A percentile compares a stretch with the other conserved stretches of the same genome.
phyloP scores from a whole-genome alignment of 2,888 invertebrate species.

The Sympetrum striolatum region DNA sequence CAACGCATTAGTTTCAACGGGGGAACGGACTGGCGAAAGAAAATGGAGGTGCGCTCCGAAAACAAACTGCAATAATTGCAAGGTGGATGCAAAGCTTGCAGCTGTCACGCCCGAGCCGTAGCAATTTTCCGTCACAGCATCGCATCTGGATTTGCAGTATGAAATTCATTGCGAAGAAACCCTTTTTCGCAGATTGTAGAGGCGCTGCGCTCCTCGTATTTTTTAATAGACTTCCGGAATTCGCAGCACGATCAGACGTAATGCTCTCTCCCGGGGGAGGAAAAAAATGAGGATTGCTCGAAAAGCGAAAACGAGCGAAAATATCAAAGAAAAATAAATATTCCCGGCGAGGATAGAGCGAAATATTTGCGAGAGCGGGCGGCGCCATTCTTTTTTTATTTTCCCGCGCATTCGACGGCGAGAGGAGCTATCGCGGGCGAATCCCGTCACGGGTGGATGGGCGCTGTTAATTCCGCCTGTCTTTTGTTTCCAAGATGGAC shows the following conservation, averaged over 20 bases:
- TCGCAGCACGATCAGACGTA: not conserved
- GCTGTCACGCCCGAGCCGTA: no score
- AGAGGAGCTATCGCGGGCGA: not conserved
- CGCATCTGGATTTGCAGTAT: no score
- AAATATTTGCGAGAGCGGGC: not conserved
- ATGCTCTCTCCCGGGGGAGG: not conserved
- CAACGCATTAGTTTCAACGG: no score
- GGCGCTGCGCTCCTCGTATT: not conserved
- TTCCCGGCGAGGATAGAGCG: not conserved
- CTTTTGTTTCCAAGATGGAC: not conserved
- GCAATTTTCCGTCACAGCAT: no score
- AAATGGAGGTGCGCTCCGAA: no score
- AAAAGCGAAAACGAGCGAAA: not conserved
- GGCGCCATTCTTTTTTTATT: no score
- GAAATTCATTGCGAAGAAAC: no score
- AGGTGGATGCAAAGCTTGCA: no score
- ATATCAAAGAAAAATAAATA: not conserved
- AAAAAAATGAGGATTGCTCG: no score
- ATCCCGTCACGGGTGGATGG: not conserved
- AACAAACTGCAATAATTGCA: no score
- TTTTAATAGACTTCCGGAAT: not conserved
- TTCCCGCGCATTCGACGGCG: not conserved
- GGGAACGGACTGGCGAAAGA: no score
- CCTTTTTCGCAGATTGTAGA: no score
- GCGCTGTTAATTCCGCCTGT: not conserved